These are phyloP conservation scores for Drosophila meridiana DNA, from an alignment of 2,888 invertebrate species.

Conservation along the genomic window DNA sequence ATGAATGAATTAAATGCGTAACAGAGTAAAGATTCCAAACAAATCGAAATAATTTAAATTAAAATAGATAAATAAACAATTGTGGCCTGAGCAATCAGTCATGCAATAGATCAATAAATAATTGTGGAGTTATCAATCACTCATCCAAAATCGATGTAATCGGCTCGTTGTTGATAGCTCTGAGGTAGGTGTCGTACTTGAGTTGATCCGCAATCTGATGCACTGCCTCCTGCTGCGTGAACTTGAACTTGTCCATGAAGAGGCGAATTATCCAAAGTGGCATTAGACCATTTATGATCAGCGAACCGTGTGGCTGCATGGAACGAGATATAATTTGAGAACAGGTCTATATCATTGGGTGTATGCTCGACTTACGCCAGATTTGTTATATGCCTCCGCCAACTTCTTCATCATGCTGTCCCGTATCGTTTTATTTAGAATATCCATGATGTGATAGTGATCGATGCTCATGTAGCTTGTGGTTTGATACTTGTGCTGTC, in stretches of 20 bases:
- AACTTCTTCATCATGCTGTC: slow-evolving; percentile 65
- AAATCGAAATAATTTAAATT: slow-evolving; percentile 22
- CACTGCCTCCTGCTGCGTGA: slow-evolving; percentile 69
- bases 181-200: slow-evolving; percentile 64
- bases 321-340: background rate
- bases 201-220: slow-evolving; percentile 75
- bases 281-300: slow-evolving; percentile 80
- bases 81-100: slow-evolving; percentile 2
- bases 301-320: slow-evolving; percentile 63
- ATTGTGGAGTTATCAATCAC: background rate
- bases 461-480: slow-evolving; percentile 49
- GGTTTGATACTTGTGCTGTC: slow-evolving; percentile 49
- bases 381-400: slow-evolving; percentile 28
- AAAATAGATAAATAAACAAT: slow-evolving; percentile 4
- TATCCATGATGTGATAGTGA: slow-evolving; percentile 67
- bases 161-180: slow-evolving; percentile 55
- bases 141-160: slow-evolving; percentile 42
- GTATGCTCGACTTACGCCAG: slow-evolving; percentile 40
- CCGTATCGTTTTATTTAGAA: slow-evolving; percentile 57
- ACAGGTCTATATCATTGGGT: background rate
- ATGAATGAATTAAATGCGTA: slow-evolving; percentile 29
- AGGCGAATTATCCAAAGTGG: slow-evolving; percentile 81
- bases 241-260: slow-evolving; percentile 77
- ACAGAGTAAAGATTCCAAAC: slow-evolving; percentile 23
- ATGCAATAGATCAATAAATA: slow-evolving; percentile 1